These are phyloP conservation scores for Esperia sulphurella DNA, from an alignment of 2,888 invertebrate species.

Conservation along the genomic window DNA sequence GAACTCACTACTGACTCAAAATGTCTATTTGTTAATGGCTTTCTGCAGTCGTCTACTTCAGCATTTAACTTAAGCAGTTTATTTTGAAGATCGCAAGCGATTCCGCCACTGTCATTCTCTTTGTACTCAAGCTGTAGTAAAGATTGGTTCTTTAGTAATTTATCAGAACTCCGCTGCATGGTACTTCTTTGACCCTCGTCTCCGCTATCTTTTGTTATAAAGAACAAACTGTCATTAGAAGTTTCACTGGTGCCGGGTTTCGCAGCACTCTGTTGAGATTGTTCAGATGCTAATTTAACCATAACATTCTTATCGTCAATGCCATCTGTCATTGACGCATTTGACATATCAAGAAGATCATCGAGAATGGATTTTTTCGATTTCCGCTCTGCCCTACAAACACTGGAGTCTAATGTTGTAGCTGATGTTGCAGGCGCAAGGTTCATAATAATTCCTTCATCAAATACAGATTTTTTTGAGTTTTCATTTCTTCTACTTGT, in stretches of 20 bases:
- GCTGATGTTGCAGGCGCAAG: neutral
- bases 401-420: neutral
- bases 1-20: slow-evolving; percentile 25
- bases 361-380: slow-evolving; percentile 32
- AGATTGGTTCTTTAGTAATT: neutral
- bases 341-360: slow-evolving; percentile 48
- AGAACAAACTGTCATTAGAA: slow-evolving; percentile 34
- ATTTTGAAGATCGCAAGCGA: neutral
- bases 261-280: slow-evolving; percentile 2
- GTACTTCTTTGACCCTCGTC: slow-evolving; percentile 20
- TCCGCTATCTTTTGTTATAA: slow-evolving; percentile 33
- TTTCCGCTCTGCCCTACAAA: slow-evolving; percentile 1
- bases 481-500: too few relatives aligned
- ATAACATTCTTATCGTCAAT: slow-evolving; percentile 22
- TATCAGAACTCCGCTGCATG: slow-evolving; percentile 1
- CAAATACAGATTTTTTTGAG: too few relatives aligned
- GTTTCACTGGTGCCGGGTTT: slow-evolving; percentile 6
- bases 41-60: slow-evolving; percentile 8
- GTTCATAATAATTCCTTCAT: too few relatives aligned
- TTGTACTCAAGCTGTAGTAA: slow-evolving; percentile 19
- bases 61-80: neutral
- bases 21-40: slow-evolving; percentile 17
- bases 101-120: slow-evolving; percentile 7
- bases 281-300: slow-evolving; percentile 13
- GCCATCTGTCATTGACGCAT: slow-evolving; percentile 17